Evolutionary conservation across 1,140 invertebrate genomes (phyloP).

Genomic region (Theocolax elegans): DNA sequence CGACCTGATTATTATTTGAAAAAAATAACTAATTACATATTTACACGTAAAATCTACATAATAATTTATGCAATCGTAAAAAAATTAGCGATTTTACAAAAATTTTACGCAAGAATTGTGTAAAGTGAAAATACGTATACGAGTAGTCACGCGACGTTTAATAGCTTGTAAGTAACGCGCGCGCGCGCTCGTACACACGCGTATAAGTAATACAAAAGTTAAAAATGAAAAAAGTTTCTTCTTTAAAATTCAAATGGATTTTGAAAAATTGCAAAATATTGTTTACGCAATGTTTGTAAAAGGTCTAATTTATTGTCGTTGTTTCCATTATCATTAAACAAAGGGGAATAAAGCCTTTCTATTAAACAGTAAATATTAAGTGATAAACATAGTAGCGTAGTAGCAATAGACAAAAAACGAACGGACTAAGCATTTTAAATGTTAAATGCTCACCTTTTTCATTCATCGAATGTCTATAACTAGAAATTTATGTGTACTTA

Average conservation of each 20-base stretch:
- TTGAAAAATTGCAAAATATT: neutral
- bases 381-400: no score
- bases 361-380: no score
- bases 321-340: no score
- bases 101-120: neutral
- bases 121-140: neutral
- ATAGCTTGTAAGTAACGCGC: neutral
- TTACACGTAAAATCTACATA: neutral
- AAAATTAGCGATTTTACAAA: constrained; percentile 6
- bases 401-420: no score
- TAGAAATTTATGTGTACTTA: no score
- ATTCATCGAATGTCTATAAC: no score
- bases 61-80: neutral
- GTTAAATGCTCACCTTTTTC: no score
- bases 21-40: neutral
- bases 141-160: neutral
- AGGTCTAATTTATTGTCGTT: no score
- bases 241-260: constrained; percentile 3
- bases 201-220: neutral
- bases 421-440: no score
- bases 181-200: neutral
- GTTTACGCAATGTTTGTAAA: no score
- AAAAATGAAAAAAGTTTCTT: neutral
- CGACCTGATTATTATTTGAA: neutral
- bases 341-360: no score